These are phyloP conservation scores for Yoshiicerus persimilis DNA, from an alignment of 1,140 invertebrate species.

Conservation along the genomic window DNA sequence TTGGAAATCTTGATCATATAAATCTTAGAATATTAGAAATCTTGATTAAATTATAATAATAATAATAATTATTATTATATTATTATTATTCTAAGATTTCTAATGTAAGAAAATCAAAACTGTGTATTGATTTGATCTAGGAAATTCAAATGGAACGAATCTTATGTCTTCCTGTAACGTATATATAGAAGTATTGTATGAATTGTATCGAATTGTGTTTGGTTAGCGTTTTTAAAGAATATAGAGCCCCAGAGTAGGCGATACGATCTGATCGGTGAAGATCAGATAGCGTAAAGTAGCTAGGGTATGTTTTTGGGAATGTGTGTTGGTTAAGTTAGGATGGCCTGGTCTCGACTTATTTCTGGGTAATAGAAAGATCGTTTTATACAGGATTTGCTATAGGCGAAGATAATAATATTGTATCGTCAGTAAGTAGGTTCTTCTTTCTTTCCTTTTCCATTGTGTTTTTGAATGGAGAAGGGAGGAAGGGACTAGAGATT, in stretches of 20 bases:
- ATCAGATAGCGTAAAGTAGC: background rate
- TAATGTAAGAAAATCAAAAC: too few species aligned
- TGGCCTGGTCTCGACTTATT: background rate
- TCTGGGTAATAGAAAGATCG: background rate
- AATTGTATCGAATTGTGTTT: background rate
- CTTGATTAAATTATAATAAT: too few species aligned
- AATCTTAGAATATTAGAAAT: too few species aligned
- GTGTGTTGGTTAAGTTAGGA: background rate
- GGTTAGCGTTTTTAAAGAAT: background rate
- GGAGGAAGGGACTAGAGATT: background rate
- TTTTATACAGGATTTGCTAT: background rate
- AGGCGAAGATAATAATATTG: background rate
- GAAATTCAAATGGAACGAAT: too few species aligned
- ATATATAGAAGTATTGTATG: too few species aligned
- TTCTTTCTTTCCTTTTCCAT: background rate
- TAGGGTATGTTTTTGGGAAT: background rate
- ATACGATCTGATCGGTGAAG: background rate
- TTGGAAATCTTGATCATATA: too few species aligned
- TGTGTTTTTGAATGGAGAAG: background rate
- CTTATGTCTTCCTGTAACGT: background rate
- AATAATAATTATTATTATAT: too few species aligned
- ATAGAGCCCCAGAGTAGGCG: too few species aligned
- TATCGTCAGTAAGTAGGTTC: background rate
- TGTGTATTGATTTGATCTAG: too few species aligned
- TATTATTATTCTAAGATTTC: too few species aligned